These are phyloP conservation scores for Recurvirostra avosetta DNA, from an alignment of 2,113 vertebrate genomes.

Conservation along the genomic window DNA sequence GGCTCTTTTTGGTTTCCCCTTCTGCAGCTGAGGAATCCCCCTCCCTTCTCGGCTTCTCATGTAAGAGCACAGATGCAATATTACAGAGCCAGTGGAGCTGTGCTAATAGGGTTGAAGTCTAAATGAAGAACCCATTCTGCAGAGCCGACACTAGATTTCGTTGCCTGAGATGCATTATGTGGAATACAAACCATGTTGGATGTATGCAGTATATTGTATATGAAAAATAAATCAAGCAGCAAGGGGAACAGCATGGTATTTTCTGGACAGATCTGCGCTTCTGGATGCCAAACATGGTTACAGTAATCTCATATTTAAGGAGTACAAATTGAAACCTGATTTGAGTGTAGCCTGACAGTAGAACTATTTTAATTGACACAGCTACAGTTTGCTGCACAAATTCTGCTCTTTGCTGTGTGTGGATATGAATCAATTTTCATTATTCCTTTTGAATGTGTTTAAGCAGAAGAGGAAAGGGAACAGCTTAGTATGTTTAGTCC, in stretches of 20 bases:
- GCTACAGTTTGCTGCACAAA: neutral
- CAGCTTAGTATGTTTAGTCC: neutral
- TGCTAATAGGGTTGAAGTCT: slow-evolving; percentile 1
- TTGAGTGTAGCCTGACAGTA: neutral
- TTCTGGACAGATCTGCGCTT: slow-evolving; percentile 16
- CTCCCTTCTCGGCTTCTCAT: neutral
- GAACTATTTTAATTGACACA: neutral
- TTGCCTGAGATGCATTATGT: neutral
- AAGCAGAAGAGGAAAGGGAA: neutral
- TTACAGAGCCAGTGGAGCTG: neutral
- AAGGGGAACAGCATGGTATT: neutral
- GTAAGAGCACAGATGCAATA: neutral
- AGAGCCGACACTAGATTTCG: neutral
- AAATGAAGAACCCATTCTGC: neutral
- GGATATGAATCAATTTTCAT: neutral
- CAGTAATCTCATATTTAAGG: slow-evolving; percentile 20
- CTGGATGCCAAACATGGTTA: slow-evolving; percentile 17
- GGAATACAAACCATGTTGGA: neutral
- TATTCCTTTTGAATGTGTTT: neutral
- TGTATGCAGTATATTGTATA: neutral
- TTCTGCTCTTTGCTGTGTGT: neutral
- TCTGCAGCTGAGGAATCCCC: slow-evolving; percentile 6
- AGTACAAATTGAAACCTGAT: slow-evolving; percentile 34
- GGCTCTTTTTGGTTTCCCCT: neutral
- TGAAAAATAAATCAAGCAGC: slow-evolving; percentile 13